These are phyloP conservation scores for Apogon hyalosoma DNA, from an alignment of 2,797 vertebrate genomes.

Conservation along the genomic window DNA sequence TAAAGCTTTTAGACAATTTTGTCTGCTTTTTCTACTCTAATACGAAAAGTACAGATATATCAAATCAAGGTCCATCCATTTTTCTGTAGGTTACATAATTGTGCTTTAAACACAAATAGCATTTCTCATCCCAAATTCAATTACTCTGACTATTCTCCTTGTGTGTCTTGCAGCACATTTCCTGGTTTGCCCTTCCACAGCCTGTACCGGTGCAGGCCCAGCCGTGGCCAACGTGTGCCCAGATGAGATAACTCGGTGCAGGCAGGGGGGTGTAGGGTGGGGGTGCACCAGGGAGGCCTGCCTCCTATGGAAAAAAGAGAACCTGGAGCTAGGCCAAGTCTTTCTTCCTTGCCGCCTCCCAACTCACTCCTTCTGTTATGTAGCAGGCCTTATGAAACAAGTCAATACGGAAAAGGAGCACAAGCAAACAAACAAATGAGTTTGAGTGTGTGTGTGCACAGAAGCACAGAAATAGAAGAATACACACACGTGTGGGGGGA, in stretches of 20 bases:
- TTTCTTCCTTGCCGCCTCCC: slow-evolving; percentile 80
- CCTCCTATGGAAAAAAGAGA: slow-evolving; percentile 74
- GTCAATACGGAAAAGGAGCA: slow-evolving; percentile 78
- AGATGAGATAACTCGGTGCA: slow-evolving; percentile 85
- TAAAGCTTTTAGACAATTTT: too few species aligned
- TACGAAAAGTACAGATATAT: not conserved
- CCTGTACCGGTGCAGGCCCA: slow-evolving; percentile 65
- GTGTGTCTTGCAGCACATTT: slow-evolving; percentile 45
- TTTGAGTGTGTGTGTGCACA: slow-evolving; percentile 39
- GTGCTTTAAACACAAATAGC: slow-evolving; percentile 16
- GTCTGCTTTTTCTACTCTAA: not conserved
- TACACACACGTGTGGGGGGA: slow-evolving; percentile 44
- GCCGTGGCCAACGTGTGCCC: slow-evolving; percentile 79
- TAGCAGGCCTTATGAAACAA: slow-evolving; percentile 82
- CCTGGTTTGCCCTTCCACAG: slow-evolving; percentile 58
- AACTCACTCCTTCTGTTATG: slow-evolving; percentile 79
- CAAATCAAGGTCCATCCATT: not conserved
- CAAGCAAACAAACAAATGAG: slow-evolving; percentile 75
- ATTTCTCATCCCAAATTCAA: slow-evolving; percentile 20
- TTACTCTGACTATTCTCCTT: slow-evolving; percentile 35
- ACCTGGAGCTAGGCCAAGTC: slow-evolving; percentile 81
- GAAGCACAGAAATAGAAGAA: slow-evolving; percentile 68
- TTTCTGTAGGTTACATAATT: slow-evolving; percentile 25
- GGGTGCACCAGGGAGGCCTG: slow-evolving; percentile 64
- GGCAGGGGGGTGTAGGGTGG: slow-evolving; percentile 56